Conservation (phyloP, 1,140 invertebrate genomes). For the Venustaconcha ellipsiformis region DNA sequence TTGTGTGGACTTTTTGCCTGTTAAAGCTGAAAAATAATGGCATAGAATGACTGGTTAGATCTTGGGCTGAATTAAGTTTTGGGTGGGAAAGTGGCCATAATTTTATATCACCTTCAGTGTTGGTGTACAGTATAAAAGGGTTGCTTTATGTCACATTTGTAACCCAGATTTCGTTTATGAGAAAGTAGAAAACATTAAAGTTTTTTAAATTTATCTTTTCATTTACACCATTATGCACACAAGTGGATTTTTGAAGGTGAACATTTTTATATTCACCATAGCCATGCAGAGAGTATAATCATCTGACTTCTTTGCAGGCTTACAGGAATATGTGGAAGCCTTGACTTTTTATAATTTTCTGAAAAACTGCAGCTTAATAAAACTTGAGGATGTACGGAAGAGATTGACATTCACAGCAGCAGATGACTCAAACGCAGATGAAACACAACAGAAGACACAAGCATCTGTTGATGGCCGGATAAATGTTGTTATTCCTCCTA, state of each 20-base stretch:
- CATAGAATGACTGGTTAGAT: too few relatives aligned
- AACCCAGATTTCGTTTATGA: too few relatives aligned
- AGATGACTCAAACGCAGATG: background rate
- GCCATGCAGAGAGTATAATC: background rate
- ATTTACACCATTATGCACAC: too few relatives aligned
- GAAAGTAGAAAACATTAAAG: too few relatives aligned
- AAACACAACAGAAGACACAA: background rate
- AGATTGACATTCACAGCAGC: slow-evolving; percentile 45
- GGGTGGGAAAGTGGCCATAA: too few relatives aligned
- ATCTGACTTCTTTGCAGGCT: slow-evolving; percentile 70
- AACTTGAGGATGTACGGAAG: slow-evolving; percentile 71
- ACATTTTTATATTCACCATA: background rate
- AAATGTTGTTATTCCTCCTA: slow-evolving; percentile 72
- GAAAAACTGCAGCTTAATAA: slow-evolving; percentile 64
- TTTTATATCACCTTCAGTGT: too few relatives aligned
- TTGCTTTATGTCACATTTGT: too few relatives aligned
- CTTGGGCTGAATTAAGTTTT: too few relatives aligned
- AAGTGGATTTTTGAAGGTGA: slow-evolving; percentile 1
- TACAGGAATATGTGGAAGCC: slow-evolving; percentile 92
- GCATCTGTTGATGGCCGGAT: slow-evolving; percentile 4
- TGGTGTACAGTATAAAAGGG: too few relatives aligned
- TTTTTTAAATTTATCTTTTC: too few relatives aligned
- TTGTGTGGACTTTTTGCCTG: too few relatives aligned
- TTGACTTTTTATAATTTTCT: slow-evolving; percentile 81
- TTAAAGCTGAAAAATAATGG: too few relatives aligned